Base-by-base conservation (phyloP, 2,113 vertebrate species). In the Propithecus coquereli region DNA sequence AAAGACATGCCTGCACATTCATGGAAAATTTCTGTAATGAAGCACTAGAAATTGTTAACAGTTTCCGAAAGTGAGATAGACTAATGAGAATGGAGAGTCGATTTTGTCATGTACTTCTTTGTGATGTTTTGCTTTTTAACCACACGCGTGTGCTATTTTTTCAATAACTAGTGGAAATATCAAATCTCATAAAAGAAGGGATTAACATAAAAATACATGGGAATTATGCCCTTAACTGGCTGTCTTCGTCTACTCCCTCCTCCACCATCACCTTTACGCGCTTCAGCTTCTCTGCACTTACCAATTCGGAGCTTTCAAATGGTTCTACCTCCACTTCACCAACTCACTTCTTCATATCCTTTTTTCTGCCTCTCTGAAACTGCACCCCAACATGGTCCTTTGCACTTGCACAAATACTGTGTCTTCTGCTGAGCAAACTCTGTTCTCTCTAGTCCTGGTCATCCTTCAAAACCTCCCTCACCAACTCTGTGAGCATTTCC, bases 21-120 rank as follows among this genome's bases (percentile, higher is more conserved):
- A 34, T 12, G 11, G 71, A 57, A 61, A 77, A 40, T 65, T 81
- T 89, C 52, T 54, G 3, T 43, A 90, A 68, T n/a, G 32, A 84
- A 74, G 68, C 25, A 52, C 9, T 87, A 20, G 68, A 81, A 71
- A 37, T 40, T 14, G 3, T n/a, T 47, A 61, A 40, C 32, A 74
- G 6, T n/a, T 76, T 22, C 3, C 20, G 27, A 9, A 25, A 14
- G 6, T 68, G 18, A 76, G 27, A n/a, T 13, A 43, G 61, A 68
- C 14, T 30, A 37, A 0, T 6, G 5, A 87, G 59, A 30, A 40
- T 0, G 34, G 40, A 70, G 27, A 22, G 0, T 50, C 4, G 1
- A 57, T 59, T 87, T 52, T 45, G 83, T 61, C 37, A 40, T 32
- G 8, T 10, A 17, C 9, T 50, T 1, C 79, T 63, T 66, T 32